Conservation (phyloP, 2,797 vertebrate species). For the Pelodytes ibericus region DNA sequence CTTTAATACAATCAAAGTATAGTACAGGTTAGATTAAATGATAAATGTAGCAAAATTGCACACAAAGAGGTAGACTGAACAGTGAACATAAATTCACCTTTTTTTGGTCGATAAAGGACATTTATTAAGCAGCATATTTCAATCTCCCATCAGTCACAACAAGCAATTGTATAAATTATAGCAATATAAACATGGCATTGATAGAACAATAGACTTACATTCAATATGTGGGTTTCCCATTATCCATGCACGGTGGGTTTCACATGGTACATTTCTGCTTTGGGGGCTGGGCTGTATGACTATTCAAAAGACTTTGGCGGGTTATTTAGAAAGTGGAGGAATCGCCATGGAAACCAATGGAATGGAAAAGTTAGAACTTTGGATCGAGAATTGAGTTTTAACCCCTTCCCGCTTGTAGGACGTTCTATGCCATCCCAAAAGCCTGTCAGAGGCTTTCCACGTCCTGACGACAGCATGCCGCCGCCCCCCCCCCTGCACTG, state of each 20-base stretch:
- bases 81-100: conserved; percentile 81
- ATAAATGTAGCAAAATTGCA: conserved; percentile 37
- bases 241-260: neutral
- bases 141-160: conserved; percentile 83
- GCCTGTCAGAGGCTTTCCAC: too few species aligned
- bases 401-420: too few species aligned
- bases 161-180: conserved; percentile 90
- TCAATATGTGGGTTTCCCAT: conserved; percentile 61
- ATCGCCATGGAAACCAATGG: too few species aligned
- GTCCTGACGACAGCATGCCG: too few species aligned
- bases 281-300: conserved; percentile 10
- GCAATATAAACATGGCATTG: conserved; percentile 62
- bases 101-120: conserved; percentile 78
- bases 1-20: conserved; percentile 51
- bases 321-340: too few species aligned
- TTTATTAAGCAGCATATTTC: conserved; percentile 71
- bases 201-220: conserved; percentile 73
- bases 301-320: too few species aligned
- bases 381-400: too few species aligned
- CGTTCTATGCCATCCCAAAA: too few species aligned
- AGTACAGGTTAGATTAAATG: conserved; percentile 40
- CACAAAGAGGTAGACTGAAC: conserved; percentile 91
- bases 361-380: too few species aligned
- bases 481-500: too few species aligned
- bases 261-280: conserved; percentile 15